These are phyloP conservation scores for Adelognathus sp. DNA, from an alignment of 2,888 invertebrate species.

Conservation along the genomic window DNA sequence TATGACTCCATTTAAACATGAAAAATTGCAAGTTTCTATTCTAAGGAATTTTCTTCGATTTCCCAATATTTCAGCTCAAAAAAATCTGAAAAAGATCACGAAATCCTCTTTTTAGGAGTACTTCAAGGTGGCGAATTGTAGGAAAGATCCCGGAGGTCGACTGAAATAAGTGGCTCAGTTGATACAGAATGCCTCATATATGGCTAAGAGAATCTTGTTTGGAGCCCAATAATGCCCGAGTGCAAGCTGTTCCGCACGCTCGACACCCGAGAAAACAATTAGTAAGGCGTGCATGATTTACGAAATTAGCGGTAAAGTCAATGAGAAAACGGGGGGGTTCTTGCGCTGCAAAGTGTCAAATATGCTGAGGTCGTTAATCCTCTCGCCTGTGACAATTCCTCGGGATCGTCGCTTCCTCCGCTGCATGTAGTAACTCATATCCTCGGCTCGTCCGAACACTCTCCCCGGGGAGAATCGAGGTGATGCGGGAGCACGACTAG, in stretches of 20 bases:
- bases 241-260: neutral
- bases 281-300: constrained; percentile 17
- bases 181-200: too few species aligned
- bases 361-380: constrained; percentile 44
- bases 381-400: constrained; percentile 10
- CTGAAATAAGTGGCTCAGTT: too few species aligned
- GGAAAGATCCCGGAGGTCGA: too few species aligned
- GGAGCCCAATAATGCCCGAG: neutral
- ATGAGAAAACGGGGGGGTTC: neutral
- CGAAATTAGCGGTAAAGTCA: neutral
- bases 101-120: too few species aligned
- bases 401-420: neutral
- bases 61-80: too few species aligned
- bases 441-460: constrained; percentile 3
- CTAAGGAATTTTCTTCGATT: too few species aligned
- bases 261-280: constrained; percentile 18
- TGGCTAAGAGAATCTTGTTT: neutral
- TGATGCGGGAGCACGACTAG: neutral
- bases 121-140: too few species aligned
- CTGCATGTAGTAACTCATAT: too few species aligned
- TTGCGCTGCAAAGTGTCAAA: constrained; percentile 29
- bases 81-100: too few species aligned
- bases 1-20: too few species aligned
- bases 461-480: constrained; percentile 6
- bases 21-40: too few species aligned